Percentiles rank a stretch among this genome's conserved stretches.
These are phyloP conservation scores for Drosophila jambulina DNA, from an alignment of 1,140 invertebrate species.

Conservation along the genomic window DNA sequence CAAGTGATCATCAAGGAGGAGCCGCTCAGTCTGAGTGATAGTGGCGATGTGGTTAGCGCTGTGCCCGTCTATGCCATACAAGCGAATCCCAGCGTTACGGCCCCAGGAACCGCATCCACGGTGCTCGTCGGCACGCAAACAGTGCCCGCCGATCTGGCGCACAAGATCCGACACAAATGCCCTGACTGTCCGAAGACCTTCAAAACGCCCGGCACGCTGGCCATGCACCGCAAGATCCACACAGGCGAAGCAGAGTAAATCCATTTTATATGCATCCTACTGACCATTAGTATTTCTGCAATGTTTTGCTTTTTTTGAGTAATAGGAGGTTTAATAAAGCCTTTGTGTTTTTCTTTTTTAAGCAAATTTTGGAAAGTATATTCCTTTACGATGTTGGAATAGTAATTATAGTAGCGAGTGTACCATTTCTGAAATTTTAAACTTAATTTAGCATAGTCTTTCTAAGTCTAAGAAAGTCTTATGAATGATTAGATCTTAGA, in stretches of 20 bases:
- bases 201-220: slow-evolving; percentile 81
- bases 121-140: slow-evolving; percentile 78
- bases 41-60: slow-evolving; percentile 67
- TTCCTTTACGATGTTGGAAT: not conserved
- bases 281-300: slow-evolving; percentile 20
- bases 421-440: too few relatives aligned
- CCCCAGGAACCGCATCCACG: slow-evolving; percentile 45
- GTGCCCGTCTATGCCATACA: slow-evolving; percentile 83
- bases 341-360: not conserved
- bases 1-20: slow-evolving; percentile 83
- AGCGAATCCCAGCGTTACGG: slow-evolving; percentile 65
- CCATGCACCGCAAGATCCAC: slow-evolving; percentile 83
- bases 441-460: not conserved
- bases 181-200: slow-evolving; percentile 83
- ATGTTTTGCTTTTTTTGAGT: not conserved
- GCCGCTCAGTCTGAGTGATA: slow-evolving; percentile 75
- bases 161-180: slow-evolving; percentile 84
- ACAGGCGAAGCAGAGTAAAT: slow-evolving; percentile 85
- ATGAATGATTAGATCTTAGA: not conserved
- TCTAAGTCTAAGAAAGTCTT: not conserved
- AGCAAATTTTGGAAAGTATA: not conserved
- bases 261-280: slow-evolving; percentile 47
- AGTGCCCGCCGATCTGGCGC: slow-evolving; percentile 64
- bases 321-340: too few relatives aligned
- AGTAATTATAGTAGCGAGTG: too few relatives aligned